Conservation (phyloP, 2,113 vertebrate genomes). For the Neotoma lepida region DNA sequence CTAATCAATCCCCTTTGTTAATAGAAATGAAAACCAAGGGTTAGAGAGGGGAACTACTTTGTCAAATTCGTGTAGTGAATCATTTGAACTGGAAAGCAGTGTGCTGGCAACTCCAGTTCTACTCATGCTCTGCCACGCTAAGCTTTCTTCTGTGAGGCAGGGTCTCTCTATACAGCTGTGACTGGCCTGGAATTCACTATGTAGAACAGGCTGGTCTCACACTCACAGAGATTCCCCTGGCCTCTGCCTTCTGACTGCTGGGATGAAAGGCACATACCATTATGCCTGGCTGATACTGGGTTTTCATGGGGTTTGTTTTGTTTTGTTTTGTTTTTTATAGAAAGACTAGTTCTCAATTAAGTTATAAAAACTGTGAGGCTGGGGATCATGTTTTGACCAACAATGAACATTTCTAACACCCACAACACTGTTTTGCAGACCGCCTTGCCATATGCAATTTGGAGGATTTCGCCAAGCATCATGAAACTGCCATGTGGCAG, state of each 20-base stretch:
- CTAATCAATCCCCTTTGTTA: conserved; percentile 8
- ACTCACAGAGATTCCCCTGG: neutral
- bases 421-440: neutral
- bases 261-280: neutral
- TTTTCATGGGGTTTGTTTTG: neutral
- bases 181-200: neutral
- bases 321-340: neutral
- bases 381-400: neutral
- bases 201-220: neutral
- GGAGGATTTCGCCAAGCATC: neutral
- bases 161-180: neutral
- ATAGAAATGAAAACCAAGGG: conserved; percentile 27
- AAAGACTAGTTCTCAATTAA: conserved; percentile 6
- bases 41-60: neutral
- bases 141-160: neutral
- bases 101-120: neutral
- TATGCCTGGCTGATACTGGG: neutral
- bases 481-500: neutral
- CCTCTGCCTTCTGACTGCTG: neutral
- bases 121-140: neutral
- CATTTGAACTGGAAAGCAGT: conserved; percentile 28
- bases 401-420: neutral
- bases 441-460: neutral
- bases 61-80: neutral
- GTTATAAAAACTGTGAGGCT: neutral